phyloP scores from a whole-genome alignment of 2,888 invertebrate genomes.

The Glyphotaelius pellucidus region DNA sequence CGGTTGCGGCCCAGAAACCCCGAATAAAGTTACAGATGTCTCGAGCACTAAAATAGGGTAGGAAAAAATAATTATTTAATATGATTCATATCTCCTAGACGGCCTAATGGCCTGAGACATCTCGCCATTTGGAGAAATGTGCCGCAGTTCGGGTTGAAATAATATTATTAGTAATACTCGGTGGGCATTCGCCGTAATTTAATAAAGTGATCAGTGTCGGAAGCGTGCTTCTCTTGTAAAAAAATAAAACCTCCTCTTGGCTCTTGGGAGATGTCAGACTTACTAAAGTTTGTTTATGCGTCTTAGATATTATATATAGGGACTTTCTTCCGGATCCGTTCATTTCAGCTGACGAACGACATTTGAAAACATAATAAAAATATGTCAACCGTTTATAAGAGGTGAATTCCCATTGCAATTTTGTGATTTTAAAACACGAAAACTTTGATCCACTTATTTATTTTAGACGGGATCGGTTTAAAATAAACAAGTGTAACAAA shows the following conservation, averaged over 20 bases:
- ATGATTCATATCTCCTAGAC: neutral
- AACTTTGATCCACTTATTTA: neutral
- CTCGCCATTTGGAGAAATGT: conserved; percentile 2
- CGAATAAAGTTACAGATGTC: neutral
- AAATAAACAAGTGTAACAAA: too few species aligned
- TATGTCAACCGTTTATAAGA: neutral
- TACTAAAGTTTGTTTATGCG: neutral
- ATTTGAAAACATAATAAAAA: neutral
- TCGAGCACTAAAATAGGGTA: neutral
- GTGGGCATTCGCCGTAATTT: neutral
- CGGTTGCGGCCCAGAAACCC: neutral
- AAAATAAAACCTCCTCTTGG: neutral
- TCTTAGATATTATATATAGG: neutral
- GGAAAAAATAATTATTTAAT: neutral
- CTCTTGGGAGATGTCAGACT: neutral
- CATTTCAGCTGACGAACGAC: neutral
- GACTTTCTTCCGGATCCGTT: too few species aligned
- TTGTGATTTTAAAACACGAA: neutral
- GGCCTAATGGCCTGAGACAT: neutral
- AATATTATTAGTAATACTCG: conserved; percentile 2
- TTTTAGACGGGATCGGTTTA: neutral
- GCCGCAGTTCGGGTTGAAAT: neutral
- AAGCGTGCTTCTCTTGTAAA: neutral
- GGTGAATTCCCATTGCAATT: neutral
- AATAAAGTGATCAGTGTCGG: neutral